Conservation (phyloP, 2,888 invertebrate genomes). For the Sminthurinus aureus region DNA sequence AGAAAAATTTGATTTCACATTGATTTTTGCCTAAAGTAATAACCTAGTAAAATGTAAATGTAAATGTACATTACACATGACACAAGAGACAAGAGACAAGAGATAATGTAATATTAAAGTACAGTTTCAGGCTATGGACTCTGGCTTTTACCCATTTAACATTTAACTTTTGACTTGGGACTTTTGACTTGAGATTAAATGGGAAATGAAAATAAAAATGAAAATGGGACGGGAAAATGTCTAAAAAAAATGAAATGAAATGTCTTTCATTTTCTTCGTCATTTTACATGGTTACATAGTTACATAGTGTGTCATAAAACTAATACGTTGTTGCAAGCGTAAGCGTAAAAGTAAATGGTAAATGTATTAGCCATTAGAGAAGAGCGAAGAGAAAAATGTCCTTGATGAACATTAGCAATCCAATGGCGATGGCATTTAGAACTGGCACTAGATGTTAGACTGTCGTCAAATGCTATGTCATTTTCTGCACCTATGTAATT, state of each 20-base stretch:
- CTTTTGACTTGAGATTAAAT: too few relatives aligned
- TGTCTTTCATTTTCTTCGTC: too few relatives aligned
- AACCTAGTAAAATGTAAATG: neutral
- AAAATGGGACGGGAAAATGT: too few relatives aligned
- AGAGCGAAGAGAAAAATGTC: neutral
- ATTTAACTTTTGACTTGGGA: too few relatives aligned
- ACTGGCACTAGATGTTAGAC: neutral
- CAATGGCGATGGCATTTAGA: neutral
- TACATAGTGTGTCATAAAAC: too few relatives aligned
- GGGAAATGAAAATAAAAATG: too few relatives aligned
- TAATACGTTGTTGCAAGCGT: too few relatives aligned
- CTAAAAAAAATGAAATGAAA: too few relatives aligned
- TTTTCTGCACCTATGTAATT: neutral
- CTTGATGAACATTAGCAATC: neutral
- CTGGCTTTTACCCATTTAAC: too few relatives aligned
- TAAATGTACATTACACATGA: neutral
- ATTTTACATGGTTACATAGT: too few relatives aligned
- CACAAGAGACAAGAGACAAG: neutral
- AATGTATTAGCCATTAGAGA: too few relatives aligned
- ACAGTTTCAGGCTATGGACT: neutral
- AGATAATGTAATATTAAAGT: neutral
- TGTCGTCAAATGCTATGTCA: neutral
- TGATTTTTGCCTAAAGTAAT: neutral
- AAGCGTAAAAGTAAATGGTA: too few relatives aligned
- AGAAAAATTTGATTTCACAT: neutral